These are phyloP conservation scores for Cryptotermes secundus DNA, from an alignment of 1,140 invertebrate species.

Conservation along the genomic window DNA sequence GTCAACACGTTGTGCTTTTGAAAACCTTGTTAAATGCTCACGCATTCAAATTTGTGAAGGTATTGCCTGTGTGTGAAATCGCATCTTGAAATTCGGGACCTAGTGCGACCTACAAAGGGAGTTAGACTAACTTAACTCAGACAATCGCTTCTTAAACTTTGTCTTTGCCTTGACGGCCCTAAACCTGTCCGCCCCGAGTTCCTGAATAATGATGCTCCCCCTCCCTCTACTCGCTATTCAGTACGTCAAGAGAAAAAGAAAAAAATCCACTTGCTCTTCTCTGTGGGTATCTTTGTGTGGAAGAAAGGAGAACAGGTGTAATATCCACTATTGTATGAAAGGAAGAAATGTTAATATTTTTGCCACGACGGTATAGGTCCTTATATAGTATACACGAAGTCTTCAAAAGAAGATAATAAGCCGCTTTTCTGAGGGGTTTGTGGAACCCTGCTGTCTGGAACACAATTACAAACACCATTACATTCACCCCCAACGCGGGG, in stretches of 20 bases:
- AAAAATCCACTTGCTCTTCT: background rate
- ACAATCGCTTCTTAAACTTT: conserved; percentile 13
- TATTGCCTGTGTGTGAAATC: too few relatives aligned
- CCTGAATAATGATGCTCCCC: background rate
- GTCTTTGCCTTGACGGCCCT: background rate
- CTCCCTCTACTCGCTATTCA: background rate
- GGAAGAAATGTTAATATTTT: conserved; percentile 20
- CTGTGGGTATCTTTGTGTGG: conserved; percentile 8
- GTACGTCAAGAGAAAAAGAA: background rate
- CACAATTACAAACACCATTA: conserved; percentile 19
- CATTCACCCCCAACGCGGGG: background rate
- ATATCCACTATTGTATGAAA: conserved; percentile 10
- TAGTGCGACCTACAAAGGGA: too few relatives aligned
- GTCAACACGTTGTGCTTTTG: too few relatives aligned
- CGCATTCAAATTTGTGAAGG: too few relatives aligned
- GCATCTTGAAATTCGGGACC: too few relatives aligned
- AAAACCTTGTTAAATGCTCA: too few relatives aligned
- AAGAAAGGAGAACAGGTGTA: background rate
- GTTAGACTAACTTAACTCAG: background rate
- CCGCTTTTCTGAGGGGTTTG: conserved; percentile 17
- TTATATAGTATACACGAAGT: conserved; percentile 1
- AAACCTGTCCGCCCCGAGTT: background rate
- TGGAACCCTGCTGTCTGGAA: background rate
- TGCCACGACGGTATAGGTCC: conserved; percentile 16
- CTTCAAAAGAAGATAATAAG: conserved; percentile 18